Evolutionary conservation across 2,797 vertebrate genomes (phyloP).

Genomic region (Cryptoprocta ferox): DNA sequence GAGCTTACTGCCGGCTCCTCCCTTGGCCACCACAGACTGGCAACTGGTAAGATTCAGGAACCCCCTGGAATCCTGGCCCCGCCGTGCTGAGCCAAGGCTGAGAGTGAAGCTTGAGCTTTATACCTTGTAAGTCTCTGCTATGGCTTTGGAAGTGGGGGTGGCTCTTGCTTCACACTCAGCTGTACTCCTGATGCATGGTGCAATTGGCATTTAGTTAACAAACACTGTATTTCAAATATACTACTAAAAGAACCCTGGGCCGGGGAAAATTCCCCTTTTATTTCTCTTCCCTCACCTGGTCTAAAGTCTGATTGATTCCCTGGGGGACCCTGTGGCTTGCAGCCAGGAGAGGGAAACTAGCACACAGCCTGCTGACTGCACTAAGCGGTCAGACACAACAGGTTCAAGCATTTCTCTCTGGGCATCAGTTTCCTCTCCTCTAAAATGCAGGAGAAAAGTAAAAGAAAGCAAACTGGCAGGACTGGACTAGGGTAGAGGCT

Average conservation of each 20-base stretch:
- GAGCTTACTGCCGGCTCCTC: not conserved
- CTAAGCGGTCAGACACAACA: not conserved
- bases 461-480: slow-evolving; percentile 20
- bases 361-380: not conserved
- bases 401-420: not conserved
- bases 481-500: slow-evolving; percentile 27
- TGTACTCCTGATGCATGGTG: not conserved
- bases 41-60: not conserved
- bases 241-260: not conserved
- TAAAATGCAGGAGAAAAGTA: not conserved
- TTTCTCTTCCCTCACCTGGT: not conserved
- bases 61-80: not conserved
- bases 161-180: not conserved
- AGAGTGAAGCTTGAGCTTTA: not conserved
- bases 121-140: not conserved
- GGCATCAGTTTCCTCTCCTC: slow-evolving; percentile 43
- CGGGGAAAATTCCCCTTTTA: not conserved
- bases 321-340: accelerated
- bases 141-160: not conserved
- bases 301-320: not conserved
- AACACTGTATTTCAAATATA: not conserved
- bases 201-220: not conserved
- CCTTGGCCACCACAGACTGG: not conserved
- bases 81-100: not conserved
- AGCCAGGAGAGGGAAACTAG: not conserved